Percentiles rank a stretch among this genome's conserved stretches.
These are phyloP conservation scores for Itoplectis maculator DNA, from an alignment of 2,888 invertebrate genomes.

Conservation along the genomic window DNA sequence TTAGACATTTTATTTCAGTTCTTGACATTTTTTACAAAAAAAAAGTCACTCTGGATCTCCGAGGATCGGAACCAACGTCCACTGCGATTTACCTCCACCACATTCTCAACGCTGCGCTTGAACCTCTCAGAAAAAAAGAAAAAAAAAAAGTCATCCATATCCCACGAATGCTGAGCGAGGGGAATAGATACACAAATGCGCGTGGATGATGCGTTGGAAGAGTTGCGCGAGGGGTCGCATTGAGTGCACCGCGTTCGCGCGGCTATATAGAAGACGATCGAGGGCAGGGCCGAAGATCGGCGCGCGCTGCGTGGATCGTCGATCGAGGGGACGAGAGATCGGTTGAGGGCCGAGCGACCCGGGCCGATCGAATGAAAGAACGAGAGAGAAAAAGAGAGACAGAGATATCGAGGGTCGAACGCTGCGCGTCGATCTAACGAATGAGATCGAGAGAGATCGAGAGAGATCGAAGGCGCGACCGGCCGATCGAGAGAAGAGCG, in stretches of 20 bases:
- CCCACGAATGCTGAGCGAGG: not conserved
- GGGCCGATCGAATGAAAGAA: slow-evolving; percentile 50
- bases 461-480: too few species aligned
- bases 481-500: slow-evolving; percentile 24
- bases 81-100: too few species aligned
- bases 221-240: slow-evolving; percentile 12
- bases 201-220: slow-evolving; percentile 16
- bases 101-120: too few species aligned
- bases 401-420: too few species aligned
- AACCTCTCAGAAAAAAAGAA: too few species aligned
- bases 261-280: not conserved
- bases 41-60: too few species aligned
- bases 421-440: too few species aligned
- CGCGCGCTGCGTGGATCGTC: slow-evolving; percentile 23
- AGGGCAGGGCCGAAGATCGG: slow-evolving; percentile 30
- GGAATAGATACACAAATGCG: not conserved
- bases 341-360: too few species aligned
- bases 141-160: not conserved
- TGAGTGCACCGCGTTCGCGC: slow-evolving; percentile 11
- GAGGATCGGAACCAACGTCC: not conserved
- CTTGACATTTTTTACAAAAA: too few species aligned
- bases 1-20: too few species aligned
- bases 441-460: too few species aligned
- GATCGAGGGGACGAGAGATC: slow-evolving; percentile 1
- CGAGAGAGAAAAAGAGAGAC: too few species aligned